Evolutionary conservation across 2,113 vertebrate species (phyloP), one percentile per base, ranked within the genome.

Genomic region (Dicentrarchus labrax): DNA sequence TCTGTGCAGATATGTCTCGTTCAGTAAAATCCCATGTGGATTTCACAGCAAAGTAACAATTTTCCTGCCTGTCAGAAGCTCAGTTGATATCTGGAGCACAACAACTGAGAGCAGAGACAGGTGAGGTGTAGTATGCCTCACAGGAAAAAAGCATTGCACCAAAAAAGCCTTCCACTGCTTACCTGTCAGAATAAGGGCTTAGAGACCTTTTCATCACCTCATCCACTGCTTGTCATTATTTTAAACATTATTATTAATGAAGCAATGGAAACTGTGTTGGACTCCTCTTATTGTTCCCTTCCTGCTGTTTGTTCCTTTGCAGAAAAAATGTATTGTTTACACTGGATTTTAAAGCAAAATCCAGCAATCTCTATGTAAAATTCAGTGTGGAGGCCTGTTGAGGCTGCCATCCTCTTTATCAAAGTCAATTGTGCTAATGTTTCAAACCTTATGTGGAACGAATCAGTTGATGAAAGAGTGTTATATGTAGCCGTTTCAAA

Each of bases 81-180:
- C 62, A 47, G 50, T 24, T 65, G 51, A 87, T 54, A 82, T 77
- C 74, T 82, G 77, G 80, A 83, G 76, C 72, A 87, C 59, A 71
- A 22, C 76, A 72, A 73, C 66, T 48, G 79, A 78, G 74, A 73
- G 24, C 5, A 10, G 54, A 80, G 57, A 77, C 50, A 72, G 12
- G 9, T 8, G 0, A 13, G 65, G 13, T 69, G 76, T 60, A 68
- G 78, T 17, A 62, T 64, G 41, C 17, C 43, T 56, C 38, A 17
- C 10, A 48, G 50, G 38, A 59, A 45, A 85, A 69, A 83, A 1
- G 3, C 39, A 81, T 22, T 45, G 36, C 5, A 59, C 24, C 71
- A 51, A 84, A 39, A 72, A 73, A 73, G 51, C 50, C 51, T 30
- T 47, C 21, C 13, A 5, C 62, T 74, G 62, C 13, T 22, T 69